Conservation (phyloP, 2,888 invertebrate genomes). For the Norana najaformis region DNA sequence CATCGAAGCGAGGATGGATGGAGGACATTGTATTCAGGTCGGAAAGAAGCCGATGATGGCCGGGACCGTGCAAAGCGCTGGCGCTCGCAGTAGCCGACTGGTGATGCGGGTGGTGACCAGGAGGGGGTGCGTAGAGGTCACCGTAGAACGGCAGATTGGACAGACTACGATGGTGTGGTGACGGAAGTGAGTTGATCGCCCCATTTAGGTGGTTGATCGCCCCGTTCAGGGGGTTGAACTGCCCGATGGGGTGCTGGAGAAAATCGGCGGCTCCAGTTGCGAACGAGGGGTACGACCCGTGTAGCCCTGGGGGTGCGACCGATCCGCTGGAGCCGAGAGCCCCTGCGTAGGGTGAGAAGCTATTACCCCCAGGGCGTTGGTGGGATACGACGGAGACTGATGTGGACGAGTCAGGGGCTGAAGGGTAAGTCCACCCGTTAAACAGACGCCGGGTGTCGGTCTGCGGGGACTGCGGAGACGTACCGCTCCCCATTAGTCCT, state of each 20-base stretch:
- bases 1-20: conserved; percentile 13
- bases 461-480: background rate
- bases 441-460: conserved; percentile 35
- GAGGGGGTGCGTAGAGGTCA: background rate
- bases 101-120: conserved; percentile 7
- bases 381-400: background rate
- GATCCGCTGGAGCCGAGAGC: conserved; percentile 14
- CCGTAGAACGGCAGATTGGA: conserved; percentile 23
- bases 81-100: background rate
- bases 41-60: background rate
- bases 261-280: background rate
- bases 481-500: background rate
- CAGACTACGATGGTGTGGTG: background rate
- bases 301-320: background rate
- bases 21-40: background rate
- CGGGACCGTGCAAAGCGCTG: background rate
- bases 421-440: conserved; percentile 39
- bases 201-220: background rate
- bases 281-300: conserved; percentile 5
- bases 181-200: background rate
- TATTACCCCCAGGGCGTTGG: conserved; percentile 8
- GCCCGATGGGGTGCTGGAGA: background rate
- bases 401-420: conserved; percentile 27
- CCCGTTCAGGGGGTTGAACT: conserved; percentile 19
- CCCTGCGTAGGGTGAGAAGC: background rate